Percentiles rank a stretch among this genome's conserved stretches.
Evolutionary conservation across 2,888 invertebrate species (phyloP).

Genomic region (Aphidius colemani): DNA sequence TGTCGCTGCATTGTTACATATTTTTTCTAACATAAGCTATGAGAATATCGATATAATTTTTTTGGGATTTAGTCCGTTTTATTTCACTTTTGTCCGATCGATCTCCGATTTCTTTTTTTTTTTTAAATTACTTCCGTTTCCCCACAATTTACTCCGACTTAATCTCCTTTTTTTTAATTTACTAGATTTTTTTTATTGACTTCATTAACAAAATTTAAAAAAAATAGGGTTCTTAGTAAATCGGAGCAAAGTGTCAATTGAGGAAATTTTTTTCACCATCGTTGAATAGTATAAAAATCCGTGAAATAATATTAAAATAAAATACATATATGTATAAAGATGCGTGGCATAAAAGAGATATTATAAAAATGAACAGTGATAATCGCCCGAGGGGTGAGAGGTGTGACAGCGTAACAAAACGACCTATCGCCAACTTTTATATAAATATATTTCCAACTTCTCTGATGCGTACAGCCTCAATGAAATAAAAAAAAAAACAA

Average conservation of each 20-base stretch:
- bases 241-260: too few species aligned
- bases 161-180: background rate
- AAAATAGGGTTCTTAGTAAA: background rate
- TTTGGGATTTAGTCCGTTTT: too few species aligned
- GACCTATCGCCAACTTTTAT: constrained; percentile 16
- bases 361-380: constrained; percentile 46
- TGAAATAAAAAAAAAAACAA: too few species aligned
- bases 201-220: background rate
- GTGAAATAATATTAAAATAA: background rate
- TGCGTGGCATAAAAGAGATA: background rate
- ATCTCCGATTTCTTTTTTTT: constrained; percentile 25
- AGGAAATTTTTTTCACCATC: too few species aligned
- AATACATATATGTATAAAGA: background rate
- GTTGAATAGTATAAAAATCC: too few species aligned
- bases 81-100: constrained; percentile 41
- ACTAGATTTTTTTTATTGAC: background rate
- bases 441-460: constrained; percentile 16
- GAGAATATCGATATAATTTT: too few species aligned
- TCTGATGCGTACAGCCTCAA: constrained; percentile 1
- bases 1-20: too few species aligned
- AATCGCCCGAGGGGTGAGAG: constrained; percentile 44
- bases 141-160: constrained; percentile 15
- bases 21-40: too few species aligned
- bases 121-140: constrained; percentile 17
- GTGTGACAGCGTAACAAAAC: constrained; percentile 47